Evolutionary conservation across 2,888 invertebrate genomes (phyloP), one percentile per base, ranked within the genome.

Genomic region (Lepidocyrtoides sp.): DNA sequence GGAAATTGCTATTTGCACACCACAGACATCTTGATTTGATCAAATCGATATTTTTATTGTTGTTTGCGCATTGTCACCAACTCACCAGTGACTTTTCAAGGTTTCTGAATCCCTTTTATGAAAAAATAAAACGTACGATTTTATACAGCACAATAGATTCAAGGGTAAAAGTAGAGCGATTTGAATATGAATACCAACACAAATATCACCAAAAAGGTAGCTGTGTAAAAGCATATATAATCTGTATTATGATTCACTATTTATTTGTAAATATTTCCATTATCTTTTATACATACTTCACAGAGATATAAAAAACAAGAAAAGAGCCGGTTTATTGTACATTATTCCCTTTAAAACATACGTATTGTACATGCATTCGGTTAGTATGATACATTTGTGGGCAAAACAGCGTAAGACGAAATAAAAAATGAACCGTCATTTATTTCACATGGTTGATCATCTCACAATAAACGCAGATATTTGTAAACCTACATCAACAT

Each of bases 371-470:
- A 26, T 29, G 51, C n/a, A n/a, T n/a, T n/a, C n/a, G n/a, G n/a
- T 51, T n/a, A 20, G 7, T 44, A 75, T 36, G n/a, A 3, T 14
- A 12, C 48, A 32, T 72, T 8, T 72, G 72, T 10, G 29, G 5
- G 36, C 36, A 81, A 81, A 81, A 60, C 29, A 79, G 26, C 29
- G 23, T 51, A n/a, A 8, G 23, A 54, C 51, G 51, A 51, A 51
- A n/a, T 4, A 44, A 36, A 82, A 48, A 69, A 85, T 85, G 85
- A 85, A 85, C 85, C 85, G 23, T 85, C 75, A 85, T 85, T 85
- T 75, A 85, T 75, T 75, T 85, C 75, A 72, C 75, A 57, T 85
- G 75, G 75, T 85, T 85, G 85, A 85, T 85, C 85, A 72, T 36
- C 83, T 23, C 84, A 83, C 23, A 60, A 36, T 41, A 82, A 20